These are phyloP conservation scores for Eustalomyia histrio DNA, from an alignment of 2,888 invertebrate species.

Conservation along the genomic window DNA sequence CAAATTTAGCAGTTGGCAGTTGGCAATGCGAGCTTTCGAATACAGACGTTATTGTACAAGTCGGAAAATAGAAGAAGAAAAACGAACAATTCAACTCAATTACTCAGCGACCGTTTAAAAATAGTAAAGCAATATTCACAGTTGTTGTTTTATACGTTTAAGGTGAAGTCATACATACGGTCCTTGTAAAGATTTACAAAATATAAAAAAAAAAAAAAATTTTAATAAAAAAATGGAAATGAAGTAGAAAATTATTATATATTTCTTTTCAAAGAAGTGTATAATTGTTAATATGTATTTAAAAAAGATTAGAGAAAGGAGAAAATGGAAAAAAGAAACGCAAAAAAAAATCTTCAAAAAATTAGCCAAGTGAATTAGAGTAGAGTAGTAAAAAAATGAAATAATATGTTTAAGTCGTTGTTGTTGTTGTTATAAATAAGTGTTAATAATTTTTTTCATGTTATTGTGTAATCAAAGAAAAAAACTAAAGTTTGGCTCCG, in stretches of 20 bases:
- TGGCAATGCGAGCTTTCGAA: constrained; percentile 58
- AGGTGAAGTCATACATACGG: constrained; percentile 51
- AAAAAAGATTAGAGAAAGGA: too few relatives aligned
- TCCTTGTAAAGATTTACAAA: constrained; percentile 17
- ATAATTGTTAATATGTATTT: too few relatives aligned
- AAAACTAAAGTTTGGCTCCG: constrained; percentile 2
- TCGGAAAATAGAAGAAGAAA: constrained; percentile 21
- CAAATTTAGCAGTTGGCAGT: constrained; percentile 20
- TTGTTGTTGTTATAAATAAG: constrained; percentile 19
- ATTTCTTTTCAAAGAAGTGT: too few relatives aligned
- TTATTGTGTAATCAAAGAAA: constrained; percentile 59
- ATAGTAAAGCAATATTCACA: constrained; percentile 45
- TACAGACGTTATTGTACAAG: constrained; percentile 36
- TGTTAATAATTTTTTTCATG: constrained; percentile 1
- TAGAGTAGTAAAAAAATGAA: background rate
- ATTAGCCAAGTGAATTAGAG: background rate
- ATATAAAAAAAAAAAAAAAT: background rate
- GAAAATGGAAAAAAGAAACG: background rate
- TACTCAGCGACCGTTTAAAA: constrained; percentile 46
- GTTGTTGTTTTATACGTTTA: constrained; percentile 63
- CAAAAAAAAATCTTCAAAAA: constrained; percentile 3
- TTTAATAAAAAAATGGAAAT: constrained; percentile 1
- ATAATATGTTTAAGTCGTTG: constrained; percentile 10
- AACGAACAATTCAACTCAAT: constrained; percentile 43
- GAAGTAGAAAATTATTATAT: background rate